Base-by-base conservation (phyloP, 2,113 vertebrate species). In the Platycercus adscitus region DNA sequence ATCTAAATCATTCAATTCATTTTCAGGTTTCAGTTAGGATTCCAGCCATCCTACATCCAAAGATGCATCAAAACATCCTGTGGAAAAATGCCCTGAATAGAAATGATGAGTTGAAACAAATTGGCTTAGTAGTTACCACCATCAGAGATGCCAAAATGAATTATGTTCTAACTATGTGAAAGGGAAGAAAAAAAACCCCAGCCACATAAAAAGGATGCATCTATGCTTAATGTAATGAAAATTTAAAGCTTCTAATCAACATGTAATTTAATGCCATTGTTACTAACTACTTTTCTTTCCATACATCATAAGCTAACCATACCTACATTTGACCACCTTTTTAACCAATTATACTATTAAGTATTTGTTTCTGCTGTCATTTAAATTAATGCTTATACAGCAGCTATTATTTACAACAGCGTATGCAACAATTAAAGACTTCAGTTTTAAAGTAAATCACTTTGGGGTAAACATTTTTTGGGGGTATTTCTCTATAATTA, bases 61-160 rank as follows among this genome's bases (percentile, higher is more conserved):
- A 97, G 86, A 94, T 95, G 83, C 77, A 98, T 93, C 96, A 96
- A 96, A 97, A 92, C 49, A 96, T 93, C 55, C 63, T n/a, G 82
- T 63, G 75, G 75, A 77, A 96, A 96, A 92, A 88, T 23, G 9
- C 43, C 17, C 28, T 89, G 70, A 91, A 86, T 61, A 95, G 82
- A 92, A 93, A 95, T 89, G 71, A 97, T 96, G 88, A 96, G 79
- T 35, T 77, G 82, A 97, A 98, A 98, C 94, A 97, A 98, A 98
- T 68, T 96, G 91, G 91, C 88, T 88, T 94, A 93, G 93, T 97
- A 98, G 97, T 97, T 98, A 96, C 55, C 18, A 23, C 44, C 80
- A 35, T 61, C 49, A 68, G 81, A 85, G 65, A 55, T 31, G 75
- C 63, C 35, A 10, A 97, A 97, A 97, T 95, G 16, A 97, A 98